Percentiles rank a stretch among this genome's conserved stretches.
phyloP scores from a whole-genome alignment of 2,888 invertebrate genomes.

The Lasioglossum marginatum region DNA sequence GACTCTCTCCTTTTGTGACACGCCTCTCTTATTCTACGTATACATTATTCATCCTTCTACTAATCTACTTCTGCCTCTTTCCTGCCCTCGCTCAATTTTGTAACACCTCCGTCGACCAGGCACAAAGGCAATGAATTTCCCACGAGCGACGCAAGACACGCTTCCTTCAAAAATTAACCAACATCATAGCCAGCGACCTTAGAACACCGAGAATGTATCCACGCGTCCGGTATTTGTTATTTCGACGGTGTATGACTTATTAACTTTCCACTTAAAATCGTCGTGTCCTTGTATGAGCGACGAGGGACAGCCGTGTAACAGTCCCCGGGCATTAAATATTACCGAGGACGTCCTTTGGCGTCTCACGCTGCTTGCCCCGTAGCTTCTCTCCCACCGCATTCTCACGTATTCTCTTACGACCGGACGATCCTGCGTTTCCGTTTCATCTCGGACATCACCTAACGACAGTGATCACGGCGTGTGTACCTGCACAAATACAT shows the following conservation, averaged over 20 bases:
- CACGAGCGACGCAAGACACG: not conserved
- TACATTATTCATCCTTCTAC: not conserved
- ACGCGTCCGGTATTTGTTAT: constrained; percentile 2
- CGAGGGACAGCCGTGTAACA: not conserved
- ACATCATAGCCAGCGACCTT: not conserved
- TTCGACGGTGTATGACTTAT: not conserved
- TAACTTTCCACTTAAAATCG: not conserved
- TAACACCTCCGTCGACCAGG: not conserved
- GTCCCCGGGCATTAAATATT: not conserved
- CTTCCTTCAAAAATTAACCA: not conserved
- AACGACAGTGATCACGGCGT: not conserved
- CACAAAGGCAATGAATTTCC: not conserved
- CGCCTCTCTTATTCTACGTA: not conserved
- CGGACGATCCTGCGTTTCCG: not conserved
- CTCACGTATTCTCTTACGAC: constrained; percentile 1
- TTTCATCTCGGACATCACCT: not conserved
- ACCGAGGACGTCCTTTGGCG: not conserved
- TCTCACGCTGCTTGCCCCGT: not conserved
- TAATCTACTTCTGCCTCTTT: not conserved
- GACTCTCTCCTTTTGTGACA: not conserved
- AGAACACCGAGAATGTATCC: not conserved
- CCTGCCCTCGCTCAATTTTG: not conserved
- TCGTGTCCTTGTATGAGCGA: not conserved
- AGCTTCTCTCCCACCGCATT: not conserved
- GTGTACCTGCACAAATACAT: not conserved